phyloP scores from a whole-genome alignment of 2,797 vertebrate genomes.

The Myotis planiceps region DNA sequence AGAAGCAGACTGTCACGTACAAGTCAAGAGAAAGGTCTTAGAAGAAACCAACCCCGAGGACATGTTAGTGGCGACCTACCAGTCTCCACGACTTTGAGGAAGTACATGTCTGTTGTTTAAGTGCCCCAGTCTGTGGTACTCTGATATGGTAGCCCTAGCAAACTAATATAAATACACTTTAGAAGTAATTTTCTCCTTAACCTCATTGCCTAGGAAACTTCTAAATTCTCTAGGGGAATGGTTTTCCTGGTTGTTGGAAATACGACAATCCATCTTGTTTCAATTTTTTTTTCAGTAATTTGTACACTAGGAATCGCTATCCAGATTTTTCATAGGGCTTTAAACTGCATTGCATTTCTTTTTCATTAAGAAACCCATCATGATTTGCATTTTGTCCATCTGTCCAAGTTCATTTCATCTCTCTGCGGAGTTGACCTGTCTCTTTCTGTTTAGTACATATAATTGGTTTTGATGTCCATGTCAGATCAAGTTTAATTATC shows the following conservation, averaged over 20 bases:
- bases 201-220: background rate
- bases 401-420: conserved; percentile 67
- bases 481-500: conserved; percentile 68
- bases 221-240: conserved; percentile 36
- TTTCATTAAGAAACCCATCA: conserved; percentile 48
- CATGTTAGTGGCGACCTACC: background rate
- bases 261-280: conserved; percentile 24
- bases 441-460: conserved; percentile 56
- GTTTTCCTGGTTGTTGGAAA: conserved; percentile 41
- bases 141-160: background rate
- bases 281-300: conserved; percentile 1
- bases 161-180: background rate
- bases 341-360: conserved; percentile 60
- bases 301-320: conserved; percentile 27
- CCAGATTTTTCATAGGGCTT: conserved; percentile 61
- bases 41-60: background rate
- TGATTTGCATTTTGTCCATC: conserved; percentile 73
- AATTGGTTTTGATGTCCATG: conserved; percentile 75
- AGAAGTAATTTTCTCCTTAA: conserved; percentile 3
- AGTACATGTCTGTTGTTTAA: background rate
- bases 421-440: conserved; percentile 64
- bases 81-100: background rate
- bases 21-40: background rate
- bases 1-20: background rate
- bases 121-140: background rate